These are phyloP conservation scores for Pomacea canaliculata DNA, from an alignment of 2,888 invertebrate genomes.

Conservation along the genomic window DNA sequence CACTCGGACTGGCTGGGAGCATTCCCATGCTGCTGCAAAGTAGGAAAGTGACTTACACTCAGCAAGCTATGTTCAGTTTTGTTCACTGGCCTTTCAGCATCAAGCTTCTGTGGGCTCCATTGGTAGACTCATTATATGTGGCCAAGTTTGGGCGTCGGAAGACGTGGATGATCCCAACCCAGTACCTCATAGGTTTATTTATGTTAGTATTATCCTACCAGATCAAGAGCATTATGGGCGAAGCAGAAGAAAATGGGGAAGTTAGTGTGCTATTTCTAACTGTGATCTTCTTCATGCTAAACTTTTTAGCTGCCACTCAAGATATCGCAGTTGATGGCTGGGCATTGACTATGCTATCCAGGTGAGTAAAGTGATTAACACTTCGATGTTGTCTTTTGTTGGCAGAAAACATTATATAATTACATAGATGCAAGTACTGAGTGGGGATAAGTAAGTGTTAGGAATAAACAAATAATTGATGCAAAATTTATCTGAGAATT, in stretches of 20 bases:
- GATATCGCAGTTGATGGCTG: conserved; percentile 99
- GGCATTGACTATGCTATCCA: conserved; percentile 98
- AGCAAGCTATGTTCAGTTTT: conserved; percentile 87
- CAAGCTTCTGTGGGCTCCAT: conserved; percentile 97
- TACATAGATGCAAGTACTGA: too few relatives aligned
- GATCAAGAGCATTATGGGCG: conserved; percentile 79
- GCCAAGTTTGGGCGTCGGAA: conserved; percentile 90
- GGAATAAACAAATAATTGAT: too few relatives aligned
- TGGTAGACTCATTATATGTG: conserved; percentile 93
- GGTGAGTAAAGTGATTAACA: conserved; percentile 72
- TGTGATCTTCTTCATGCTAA: conserved; percentile 87
- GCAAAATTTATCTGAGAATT: too few relatives aligned
- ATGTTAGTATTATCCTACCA: conserved; percentile 86
- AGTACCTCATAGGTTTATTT: conserved; percentile 87
- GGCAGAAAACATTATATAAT: too few relatives aligned
- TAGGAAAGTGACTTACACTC: conserved; percentile 88
- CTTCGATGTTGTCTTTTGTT: too few relatives aligned
- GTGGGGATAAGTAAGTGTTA: too few relatives aligned
- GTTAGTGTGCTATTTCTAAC: conserved; percentile 75
- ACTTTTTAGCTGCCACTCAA: conserved; percentile 98
- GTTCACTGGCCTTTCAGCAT: conserved; percentile 90
- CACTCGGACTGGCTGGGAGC: conserved; percentile 92
- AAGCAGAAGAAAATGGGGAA: conserved; percentile 64
- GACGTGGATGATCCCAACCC: conserved; percentile 89
- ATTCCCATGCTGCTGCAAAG: conserved; percentile 96